Evolutionary conservation across 2,888 invertebrate species (phyloP), one percentile per base, ranked within the genome.

Genomic region (Diogma glabrata): DNA sequence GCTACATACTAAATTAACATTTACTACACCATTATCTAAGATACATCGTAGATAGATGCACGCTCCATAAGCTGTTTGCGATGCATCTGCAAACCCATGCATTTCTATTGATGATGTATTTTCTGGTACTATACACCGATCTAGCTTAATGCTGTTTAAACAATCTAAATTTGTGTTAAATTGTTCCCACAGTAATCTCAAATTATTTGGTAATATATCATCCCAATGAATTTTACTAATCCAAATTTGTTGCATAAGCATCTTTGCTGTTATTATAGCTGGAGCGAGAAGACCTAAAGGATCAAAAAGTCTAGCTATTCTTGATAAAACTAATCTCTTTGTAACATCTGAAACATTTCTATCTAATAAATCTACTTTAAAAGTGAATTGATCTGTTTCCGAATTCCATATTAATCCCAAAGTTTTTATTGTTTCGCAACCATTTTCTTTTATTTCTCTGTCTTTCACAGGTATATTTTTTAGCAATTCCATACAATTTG

Each of bases 191-290:
- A 36, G 7, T 7, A 7, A 14, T 36, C 16, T n/a, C n/a, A 36
- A 36, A 12, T 12, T 36, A 36, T 16, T 36, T 36, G n/a, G 36
- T 14, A 36, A 14, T 16, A 36, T n/a, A 14, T 36, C 36, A 10
- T 36, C n/a, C 36, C 36, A 36, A 14, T 16, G 4, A 16, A 36
- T 12, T 12, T 36, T 36, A 8, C n/a, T 36, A 12, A 4, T n/a
- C 36, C 36, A 36, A 36, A 36, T 36, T 12, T 36, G n/a, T 6
- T 36, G 36, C 36, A 36, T 36, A n/a, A n/a, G n/a, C n/a, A n/a
- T n/a, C n/a, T n/a, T n/a, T n/a, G n/a, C 5, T 6, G 33, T 33
- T 6, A 33, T 16, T 33, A 2, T 33, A 8, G 16, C 8, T 12
- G 33, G 33, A 33, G 33, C 8, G n/a, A 14, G 16, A 36, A 36